These are phyloP conservation scores for Tangara arthus DNA, from an alignment of 2,797 vertebrate genomes.

Conservation along the genomic window DNA sequence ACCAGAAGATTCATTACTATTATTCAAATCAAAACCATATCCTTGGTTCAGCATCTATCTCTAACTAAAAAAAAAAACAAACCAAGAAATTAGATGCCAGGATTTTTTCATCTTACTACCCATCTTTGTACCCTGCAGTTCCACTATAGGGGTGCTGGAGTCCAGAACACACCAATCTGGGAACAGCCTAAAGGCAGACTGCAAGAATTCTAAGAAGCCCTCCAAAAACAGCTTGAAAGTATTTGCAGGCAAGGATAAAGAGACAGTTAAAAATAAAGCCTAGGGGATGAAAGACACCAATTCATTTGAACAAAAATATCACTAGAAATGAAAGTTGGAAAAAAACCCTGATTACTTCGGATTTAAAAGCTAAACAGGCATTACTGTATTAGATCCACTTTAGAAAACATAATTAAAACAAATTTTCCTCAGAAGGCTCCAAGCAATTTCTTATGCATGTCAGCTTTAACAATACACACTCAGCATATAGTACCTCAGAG, in stretches of 20 bases:
- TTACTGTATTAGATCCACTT: neutral
- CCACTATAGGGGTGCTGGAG: neutral
- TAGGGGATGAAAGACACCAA: rapidly evolving
- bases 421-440: neutral
- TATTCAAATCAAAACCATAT: neutral
- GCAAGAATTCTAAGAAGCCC: neutral
- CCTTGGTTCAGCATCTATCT: neutral
- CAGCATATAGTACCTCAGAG: neutral
- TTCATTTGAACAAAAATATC: neutral
- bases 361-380: neutral
- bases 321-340: neutral
- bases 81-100: neutral
- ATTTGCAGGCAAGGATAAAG: neutral
- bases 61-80: neutral
- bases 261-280: neutral
- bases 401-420: neutral
- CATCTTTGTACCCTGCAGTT: neutral
- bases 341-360: neutral
- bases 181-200: neutral
- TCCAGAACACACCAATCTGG: neutral
- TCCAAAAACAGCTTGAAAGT: neutral
- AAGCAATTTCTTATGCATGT: neutral
- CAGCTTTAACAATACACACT: neutral
- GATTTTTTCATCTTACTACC: neutral
- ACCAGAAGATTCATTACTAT: neutral